Evolutionary conservation across 2,888 invertebrate genomes (phyloP).

Genomic region (Papilio elwesi): DNA sequence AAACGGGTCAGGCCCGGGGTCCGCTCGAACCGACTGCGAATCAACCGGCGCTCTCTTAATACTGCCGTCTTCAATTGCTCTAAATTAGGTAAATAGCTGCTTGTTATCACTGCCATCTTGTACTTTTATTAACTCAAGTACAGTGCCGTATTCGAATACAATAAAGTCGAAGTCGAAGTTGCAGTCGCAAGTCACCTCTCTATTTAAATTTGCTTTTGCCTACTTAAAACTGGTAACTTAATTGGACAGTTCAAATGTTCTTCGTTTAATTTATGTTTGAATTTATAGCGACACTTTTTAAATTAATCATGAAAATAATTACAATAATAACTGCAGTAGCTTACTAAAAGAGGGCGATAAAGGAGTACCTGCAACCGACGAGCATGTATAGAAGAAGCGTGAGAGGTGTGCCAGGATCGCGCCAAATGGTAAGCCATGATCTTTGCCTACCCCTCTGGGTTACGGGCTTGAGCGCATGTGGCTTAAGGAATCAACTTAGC

Average conservation of each 20-base stretch:
- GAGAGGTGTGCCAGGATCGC: too few relatives aligned
- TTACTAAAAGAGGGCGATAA: too few relatives aligned
- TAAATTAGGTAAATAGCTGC: slow-evolving; percentile 70
- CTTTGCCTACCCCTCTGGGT: too few relatives aligned
- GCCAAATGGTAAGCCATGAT: too few relatives aligned
- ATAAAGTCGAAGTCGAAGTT: slow-evolving; percentile 27
- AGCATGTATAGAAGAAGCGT: too few relatives aligned
- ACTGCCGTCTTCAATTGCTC: slow-evolving; percentile 65
- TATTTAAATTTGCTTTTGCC: slow-evolving; percentile 35
- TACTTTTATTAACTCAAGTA: slow-evolving; percentile 58
- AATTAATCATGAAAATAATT: too few relatives aligned
- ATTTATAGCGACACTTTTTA: not conserved
- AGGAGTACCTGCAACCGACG: too few relatives aligned
- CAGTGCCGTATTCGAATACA: slow-evolving; percentile 36
- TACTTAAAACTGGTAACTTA: slow-evolving; percentile 16
- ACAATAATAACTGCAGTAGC: too few relatives aligned
- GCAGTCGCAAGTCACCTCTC: slow-evolving; percentile 16
- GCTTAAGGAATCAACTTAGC: too few relatives aligned
- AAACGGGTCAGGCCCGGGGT: slow-evolving; percentile 67
- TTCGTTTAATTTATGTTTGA: not conserved
- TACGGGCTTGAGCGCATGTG: too few relatives aligned
- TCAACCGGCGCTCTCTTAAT: slow-evolving; percentile 52
- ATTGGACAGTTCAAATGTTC: not conserved
- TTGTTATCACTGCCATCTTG: slow-evolving; percentile 49
- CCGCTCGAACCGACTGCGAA: slow-evolving; percentile 48